Conservation (phyloP, 2,113 vertebrate species). For the Thinocorus orbignyianus region DNA sequence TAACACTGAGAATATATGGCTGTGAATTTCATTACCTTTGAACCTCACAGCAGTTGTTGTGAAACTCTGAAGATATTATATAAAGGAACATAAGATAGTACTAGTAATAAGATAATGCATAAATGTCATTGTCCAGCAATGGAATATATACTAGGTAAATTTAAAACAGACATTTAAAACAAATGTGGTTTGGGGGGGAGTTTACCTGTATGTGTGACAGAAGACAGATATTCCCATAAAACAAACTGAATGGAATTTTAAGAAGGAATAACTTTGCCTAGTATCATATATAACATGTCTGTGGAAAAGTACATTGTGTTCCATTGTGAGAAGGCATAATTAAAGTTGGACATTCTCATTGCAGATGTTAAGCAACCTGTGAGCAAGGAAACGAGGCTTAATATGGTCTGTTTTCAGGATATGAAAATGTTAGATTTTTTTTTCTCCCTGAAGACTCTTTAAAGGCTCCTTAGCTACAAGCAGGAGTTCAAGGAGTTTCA, state of each 20-base stretch:
- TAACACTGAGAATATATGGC: not conserved
- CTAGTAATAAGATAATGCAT: not conserved
- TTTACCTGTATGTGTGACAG: not conserved
- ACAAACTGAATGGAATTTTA: not conserved
- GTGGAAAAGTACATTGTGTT: not conserved
- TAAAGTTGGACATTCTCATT: not conserved
- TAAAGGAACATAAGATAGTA: not conserved
- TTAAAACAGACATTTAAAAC: not conserved
- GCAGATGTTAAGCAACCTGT: not conserved
- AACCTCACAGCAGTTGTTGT: not conserved
- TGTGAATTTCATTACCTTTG: not conserved
- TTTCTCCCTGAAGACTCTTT: not conserved
- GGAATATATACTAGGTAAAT: not conserved
- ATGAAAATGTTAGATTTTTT: not conserved
- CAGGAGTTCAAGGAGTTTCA: not conserved
- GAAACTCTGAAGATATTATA: not conserved
- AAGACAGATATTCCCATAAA: not conserved
- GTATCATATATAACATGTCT: not conserved
- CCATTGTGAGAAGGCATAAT: not conserved
- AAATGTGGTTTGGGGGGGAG: not conserved
- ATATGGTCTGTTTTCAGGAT: not conserved
- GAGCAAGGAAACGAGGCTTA: conserved; percentile 8
- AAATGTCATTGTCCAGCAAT: not conserved
- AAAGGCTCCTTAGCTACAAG: not conserved
- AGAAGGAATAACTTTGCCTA: not conserved